Conservation (phyloP, 2,888 invertebrate species). For the Tachina grossa region DNA sequence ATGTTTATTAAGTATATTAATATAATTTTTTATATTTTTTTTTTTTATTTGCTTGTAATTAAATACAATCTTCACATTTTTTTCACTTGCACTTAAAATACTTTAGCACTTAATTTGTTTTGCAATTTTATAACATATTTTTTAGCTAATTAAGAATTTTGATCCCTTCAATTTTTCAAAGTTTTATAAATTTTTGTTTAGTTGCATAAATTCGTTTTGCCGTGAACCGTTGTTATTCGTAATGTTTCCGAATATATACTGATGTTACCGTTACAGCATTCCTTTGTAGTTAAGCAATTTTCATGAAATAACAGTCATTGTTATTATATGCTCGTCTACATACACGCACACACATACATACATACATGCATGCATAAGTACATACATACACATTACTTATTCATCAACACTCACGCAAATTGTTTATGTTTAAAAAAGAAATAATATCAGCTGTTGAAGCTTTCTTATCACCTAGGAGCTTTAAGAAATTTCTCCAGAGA, state of each 20-base stretch:
- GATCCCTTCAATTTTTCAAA: neutral
- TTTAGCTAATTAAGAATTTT: neutral
- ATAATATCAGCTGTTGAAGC: constrained; percentile 68
- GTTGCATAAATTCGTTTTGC: constrained; percentile 2
- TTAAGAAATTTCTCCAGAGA: constrained; percentile 20
- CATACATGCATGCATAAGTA: too few relatives aligned
- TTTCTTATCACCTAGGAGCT: constrained; percentile 69
- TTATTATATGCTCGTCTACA: neutral
- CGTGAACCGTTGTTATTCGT: constrained; percentile 52
- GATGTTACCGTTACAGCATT: constrained; percentile 57
- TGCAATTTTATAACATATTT: neutral
- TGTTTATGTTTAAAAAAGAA: constrained; percentile 27
- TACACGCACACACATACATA: neutral
- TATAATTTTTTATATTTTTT: neutral
- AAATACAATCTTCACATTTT: neutral
- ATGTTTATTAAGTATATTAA: neutral
- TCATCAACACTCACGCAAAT: constrained; percentile 25
- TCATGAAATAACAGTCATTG: neutral
- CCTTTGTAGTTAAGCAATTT: constrained; percentile 36
- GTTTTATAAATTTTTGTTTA: neutral
- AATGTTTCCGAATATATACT: constrained; percentile 59
- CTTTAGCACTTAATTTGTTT: neutral
- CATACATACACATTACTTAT: neutral
- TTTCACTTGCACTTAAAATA: neutral
- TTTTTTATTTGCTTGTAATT: neutral